Conservation (phyloP, 1,140 invertebrate genomes). For the Scaptomyza hsui region DNA sequence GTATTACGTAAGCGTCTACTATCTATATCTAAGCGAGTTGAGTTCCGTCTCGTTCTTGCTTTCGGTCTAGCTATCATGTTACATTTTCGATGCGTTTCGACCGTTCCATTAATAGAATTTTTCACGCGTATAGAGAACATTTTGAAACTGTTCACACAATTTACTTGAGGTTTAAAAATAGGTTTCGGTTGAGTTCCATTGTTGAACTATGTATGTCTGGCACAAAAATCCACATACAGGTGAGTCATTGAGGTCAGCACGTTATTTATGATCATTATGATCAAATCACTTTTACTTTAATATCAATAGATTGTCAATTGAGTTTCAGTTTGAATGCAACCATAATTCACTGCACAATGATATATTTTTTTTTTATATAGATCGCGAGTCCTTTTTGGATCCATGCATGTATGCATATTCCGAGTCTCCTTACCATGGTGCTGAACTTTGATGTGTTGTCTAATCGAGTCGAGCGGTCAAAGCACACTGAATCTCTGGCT, state of each 20-base stretch:
- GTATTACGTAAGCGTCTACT: conserved; percentile 63
- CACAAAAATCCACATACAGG: conserved; percentile 47
- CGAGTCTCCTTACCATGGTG: conserved; percentile 82
- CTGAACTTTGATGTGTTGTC: conserved; percentile 81
- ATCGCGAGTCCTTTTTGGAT: conserved; percentile 23
- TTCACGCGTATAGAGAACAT: conserved; percentile 26
- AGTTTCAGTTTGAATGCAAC: conserved; percentile 42
- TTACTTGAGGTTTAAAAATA: conserved; percentile 47
- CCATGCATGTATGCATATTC: conserved; percentile 38
- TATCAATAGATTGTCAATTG: conserved; percentile 18
- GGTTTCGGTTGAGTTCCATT: conserved; percentile 24
- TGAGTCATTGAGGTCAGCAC: conserved; percentile 39
- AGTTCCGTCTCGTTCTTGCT: conserved; percentile 50
- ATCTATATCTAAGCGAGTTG: conserved; percentile 23
- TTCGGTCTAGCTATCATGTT: conserved; percentile 63
- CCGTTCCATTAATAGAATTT: conserved; percentile 72
- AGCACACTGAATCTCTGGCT: conserved; percentile 84
- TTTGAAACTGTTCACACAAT: conserved; percentile 42
- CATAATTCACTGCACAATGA: conserved; percentile 60
- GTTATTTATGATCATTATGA: conserved; percentile 13
- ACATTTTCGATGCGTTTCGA: conserved; percentile 59
- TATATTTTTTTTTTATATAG: conserved; percentile 30
- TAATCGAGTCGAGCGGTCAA: conserved; percentile 83
- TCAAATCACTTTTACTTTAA: conserved; percentile 31
- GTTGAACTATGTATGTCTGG: conserved; percentile 22